These are phyloP conservation scores for Ormia ochracea DNA, from an alignment of 2,888 invertebrate genomes.

Conservation along the genomic window DNA sequence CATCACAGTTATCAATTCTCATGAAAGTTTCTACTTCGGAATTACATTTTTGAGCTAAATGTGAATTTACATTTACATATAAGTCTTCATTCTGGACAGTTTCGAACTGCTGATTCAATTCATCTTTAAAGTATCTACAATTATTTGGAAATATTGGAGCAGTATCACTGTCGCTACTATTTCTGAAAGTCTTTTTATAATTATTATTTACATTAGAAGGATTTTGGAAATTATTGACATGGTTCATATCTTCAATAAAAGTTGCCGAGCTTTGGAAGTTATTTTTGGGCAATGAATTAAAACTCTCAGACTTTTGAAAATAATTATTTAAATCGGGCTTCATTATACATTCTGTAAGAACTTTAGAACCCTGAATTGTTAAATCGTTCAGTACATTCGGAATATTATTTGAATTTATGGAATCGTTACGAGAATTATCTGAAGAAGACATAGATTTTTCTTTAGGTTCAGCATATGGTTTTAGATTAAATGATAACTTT, in stretches of 20 bases:
- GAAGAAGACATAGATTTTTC: no score
- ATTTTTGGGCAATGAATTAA: background rate
- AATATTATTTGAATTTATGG: background rate
- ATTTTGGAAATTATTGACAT: background rate
- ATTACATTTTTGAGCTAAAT: background rate
- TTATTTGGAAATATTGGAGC: background rate
- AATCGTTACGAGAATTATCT: background rate
- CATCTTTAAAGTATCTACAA: background rate
- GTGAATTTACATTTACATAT: background rate
- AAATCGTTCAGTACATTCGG: background rate
- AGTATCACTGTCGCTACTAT: no score
- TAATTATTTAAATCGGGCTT: background rate
- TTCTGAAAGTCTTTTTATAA: background rate
- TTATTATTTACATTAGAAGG: background rate
- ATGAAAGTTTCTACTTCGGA: background rate
- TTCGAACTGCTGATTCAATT: no score
- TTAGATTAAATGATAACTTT: background rate
- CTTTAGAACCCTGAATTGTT: background rate
- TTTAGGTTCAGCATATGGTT: background rate
- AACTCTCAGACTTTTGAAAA: background rate
- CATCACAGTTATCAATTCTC: constrained; percentile 1
- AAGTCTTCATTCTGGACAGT: background rate
- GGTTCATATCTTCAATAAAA: background rate
- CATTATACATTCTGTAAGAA: background rate
- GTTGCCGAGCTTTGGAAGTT: background rate